phyloP scores from a whole-genome alignment of 2,113 vertebrate genomes.

The Meleagris gallopavo region DNA sequence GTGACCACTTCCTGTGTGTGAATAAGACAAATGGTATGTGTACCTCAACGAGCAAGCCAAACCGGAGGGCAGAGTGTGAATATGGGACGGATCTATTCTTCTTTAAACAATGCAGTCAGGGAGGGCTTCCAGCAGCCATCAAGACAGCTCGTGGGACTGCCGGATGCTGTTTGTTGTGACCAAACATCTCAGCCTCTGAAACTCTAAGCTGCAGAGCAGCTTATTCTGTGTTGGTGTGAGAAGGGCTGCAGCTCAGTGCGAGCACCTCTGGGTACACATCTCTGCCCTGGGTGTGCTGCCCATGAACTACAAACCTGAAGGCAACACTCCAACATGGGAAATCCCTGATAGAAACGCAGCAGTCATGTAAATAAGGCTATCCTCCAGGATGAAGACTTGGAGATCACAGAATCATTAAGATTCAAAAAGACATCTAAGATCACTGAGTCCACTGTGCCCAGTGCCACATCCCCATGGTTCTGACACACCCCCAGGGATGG shows the following conservation, averaged over 20 bases:
- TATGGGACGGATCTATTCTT: slow-evolving; percentile 38
- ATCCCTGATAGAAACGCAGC: background rate
- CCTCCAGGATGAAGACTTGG: background rate
- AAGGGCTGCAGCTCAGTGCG: background rate
- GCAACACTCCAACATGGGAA: background rate
- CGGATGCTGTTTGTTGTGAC: background rate
- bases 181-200: background rate
- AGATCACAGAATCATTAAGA: too few relatives aligned
- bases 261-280: background rate
- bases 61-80: slow-evolving; percentile 54
- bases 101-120: slow-evolving; percentile 39
- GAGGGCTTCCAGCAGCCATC: slow-evolving; percentile 33
- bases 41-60: slow-evolving; percentile 17
- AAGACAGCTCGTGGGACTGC: slow-evolving; percentile 1
- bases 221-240: background rate
- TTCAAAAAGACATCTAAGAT: too few relatives aligned
- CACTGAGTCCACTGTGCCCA: too few relatives aligned
- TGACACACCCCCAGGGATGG: too few relatives aligned
- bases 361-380: accelerated
- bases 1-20: slow-evolving; percentile 22
- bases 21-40: background rate
- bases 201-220: background rate
- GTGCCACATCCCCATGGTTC: too few relatives aligned
- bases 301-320: background rate
- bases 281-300: background rate